These are phyloP conservation scores for Pollenia griseotomentosa DNA, from an alignment of 2,888 invertebrate species.

Conservation along the genomic window DNA sequence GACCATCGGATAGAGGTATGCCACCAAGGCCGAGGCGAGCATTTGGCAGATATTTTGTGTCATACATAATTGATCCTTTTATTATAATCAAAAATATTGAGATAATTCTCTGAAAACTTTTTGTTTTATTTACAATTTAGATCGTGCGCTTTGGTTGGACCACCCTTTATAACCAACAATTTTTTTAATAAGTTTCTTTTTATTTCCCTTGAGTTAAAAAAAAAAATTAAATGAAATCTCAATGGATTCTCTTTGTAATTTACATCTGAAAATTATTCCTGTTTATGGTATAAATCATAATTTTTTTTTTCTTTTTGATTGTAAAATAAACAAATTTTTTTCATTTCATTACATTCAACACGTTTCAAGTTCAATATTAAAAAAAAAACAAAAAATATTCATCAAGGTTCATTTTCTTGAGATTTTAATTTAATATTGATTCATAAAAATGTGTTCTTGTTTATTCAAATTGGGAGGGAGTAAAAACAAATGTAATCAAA, in stretches of 20 bases:
- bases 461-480: conserved; percentile 9
- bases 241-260: conserved; percentile 8
- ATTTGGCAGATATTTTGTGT: no score
- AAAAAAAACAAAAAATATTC: conserved; percentile 25
- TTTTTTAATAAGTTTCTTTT: neutral
- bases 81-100: no score
- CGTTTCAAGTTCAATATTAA: conserved; percentile 58
- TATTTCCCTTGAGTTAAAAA: conserved; percentile 34
- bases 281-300: conserved; percentile 35
- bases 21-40: no score
- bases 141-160: no score
- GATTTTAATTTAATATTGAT: conserved; percentile 13
- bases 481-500: neutral
- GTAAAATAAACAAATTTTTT: conserved; percentile 5
- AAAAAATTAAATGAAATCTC: conserved; percentile 7
- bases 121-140: no score
- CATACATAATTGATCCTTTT: no score
- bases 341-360: conserved; percentile 23
- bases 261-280: conserved; percentile 17
- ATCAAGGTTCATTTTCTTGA: neutral
- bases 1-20: no score
- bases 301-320: neutral
- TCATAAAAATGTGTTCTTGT: conserved; percentile 30
- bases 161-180: neutral
- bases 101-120: no score